A percentile compares a stretch with the other conserved stretches of the same genome.
Evolutionary conservation across 2,888 invertebrate species (phyloP).

Genomic region (Cantharis lateralis): DNA sequence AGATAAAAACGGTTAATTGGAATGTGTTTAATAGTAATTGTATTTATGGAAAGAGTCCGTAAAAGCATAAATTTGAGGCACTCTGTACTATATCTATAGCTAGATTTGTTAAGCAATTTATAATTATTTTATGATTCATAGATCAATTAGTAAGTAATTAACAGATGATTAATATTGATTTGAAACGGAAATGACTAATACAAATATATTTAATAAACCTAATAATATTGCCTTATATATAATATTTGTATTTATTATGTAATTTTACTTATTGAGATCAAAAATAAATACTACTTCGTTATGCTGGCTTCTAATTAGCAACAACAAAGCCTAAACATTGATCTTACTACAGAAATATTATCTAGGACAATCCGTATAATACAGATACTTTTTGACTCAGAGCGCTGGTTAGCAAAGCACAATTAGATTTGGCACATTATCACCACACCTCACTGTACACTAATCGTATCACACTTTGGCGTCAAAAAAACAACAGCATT

Average conservation of each 20-base stretch:
- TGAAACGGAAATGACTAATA: not conserved
- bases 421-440: constrained; percentile 54
- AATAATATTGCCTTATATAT: not conserved
- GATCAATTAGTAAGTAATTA: not conserved
- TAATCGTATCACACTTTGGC: constrained; percentile 41
- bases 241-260: not conserved
- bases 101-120: not conserved
- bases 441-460: constrained; percentile 44
- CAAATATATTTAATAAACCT: constrained; percentile 2
- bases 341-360: constrained; percentile 42
- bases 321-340: constrained; percentile 45
- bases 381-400: constrained; percentile 41
- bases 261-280: constrained; percentile 12
- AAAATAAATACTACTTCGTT: constrained; percentile 23
- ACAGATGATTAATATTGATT: not conserved
- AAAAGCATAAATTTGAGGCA: not conserved
- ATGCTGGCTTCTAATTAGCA: constrained; percentile 35
- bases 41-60: not conserved
- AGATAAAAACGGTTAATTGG: too few relatives aligned
- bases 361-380: constrained; percentile 40
- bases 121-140: not conserved
- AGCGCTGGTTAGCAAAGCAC: constrained; percentile 54
- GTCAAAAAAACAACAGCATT: constrained; percentile 49
- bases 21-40: not conserved
- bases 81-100: not conserved